Base-by-base conservation (phyloP, 1,140 invertebrate genomes). In the Zaprionus capensis region DNA sequence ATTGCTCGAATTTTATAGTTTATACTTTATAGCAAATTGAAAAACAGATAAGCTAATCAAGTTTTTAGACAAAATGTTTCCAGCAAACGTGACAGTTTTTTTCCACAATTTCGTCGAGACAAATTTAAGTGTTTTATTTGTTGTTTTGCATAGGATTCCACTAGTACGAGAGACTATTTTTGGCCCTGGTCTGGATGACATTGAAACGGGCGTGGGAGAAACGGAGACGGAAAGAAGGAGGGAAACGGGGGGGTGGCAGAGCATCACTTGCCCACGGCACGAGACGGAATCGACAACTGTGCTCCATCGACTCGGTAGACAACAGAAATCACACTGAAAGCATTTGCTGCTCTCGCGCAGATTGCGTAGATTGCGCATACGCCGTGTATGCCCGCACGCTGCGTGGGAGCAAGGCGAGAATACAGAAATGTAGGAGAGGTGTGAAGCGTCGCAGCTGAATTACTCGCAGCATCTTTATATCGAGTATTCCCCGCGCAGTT, bases 351-450 rank as follows among this genome's bases (percentile, higher is more conserved):
- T 22, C 20, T n/a, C 41, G 41, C 41, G 3, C 14, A 38, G 6
- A 44, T 44, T 41, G 15, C 15, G 38, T 17, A 57, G n/a, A 66
- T 59, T 71, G 44, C 73, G 68, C 55, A 76, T 76, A 71, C 73
- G 73, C 68, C 55, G 20, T 12, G 46, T 71, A 36, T 22, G 36
- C 65, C 44, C 65, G 26, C 57, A 46, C 22, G 22, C 2, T 46
- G 41, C n/a, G 41, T 17, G 41, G 41, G 41, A 17, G 41, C 2
- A 17, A 9, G 1, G 41, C n/a, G 7, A 11, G 41, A n/a, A 34
- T 34, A 34, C 31, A 34, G 5, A 44, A 6, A 15, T 2, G 5
- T 7, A 6, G 15, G 0, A 6, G 31, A 17, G n/a, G 41, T 44
- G n/a, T 17, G 6, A n/a, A n/a, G 15, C 15, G 15, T n/a, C 38